phyloP scores from a whole-genome alignment of 2,113 vertebrate genomes.

The Dermatemys mawii region DNA sequence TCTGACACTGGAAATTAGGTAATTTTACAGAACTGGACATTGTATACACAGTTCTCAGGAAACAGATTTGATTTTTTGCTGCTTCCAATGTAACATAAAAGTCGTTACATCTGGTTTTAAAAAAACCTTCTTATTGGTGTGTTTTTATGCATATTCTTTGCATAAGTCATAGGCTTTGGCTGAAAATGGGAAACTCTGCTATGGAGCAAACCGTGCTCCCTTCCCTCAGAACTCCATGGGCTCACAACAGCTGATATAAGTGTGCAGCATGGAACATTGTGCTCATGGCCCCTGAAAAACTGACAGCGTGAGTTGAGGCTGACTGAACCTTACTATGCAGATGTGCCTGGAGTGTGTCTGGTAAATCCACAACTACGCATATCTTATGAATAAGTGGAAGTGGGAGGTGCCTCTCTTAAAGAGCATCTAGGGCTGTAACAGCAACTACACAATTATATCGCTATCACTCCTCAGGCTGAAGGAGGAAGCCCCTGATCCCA shows the following conservation, averaged over 20 bases:
- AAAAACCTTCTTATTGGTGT: not conserved
- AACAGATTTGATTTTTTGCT: not conserved
- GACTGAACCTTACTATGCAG: rapidly evolving
- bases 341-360: rapidly evolving
- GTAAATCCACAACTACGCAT: not conserved
- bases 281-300: rapidly evolving
- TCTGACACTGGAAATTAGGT: conserved; percentile 1
- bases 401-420: not conserved
- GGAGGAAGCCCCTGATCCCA: not conserved
- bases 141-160: not conserved
- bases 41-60: not conserved
- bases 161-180: not conserved
- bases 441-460: not conserved
- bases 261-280: rapidly evolving
- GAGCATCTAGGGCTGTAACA: not conserved
- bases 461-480: not conserved
- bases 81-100: not conserved
- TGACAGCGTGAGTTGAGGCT: rapidly evolving
- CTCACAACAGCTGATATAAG: not conserved
- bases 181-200: not conserved
- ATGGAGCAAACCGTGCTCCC: not conserved
- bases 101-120: not conserved
- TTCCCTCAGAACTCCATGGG: not conserved
- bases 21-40: not conserved
- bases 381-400: not conserved